Evolutionary conservation across 2,888 invertebrate species (phyloP), one percentile per base, ranked within the genome.

Genomic region (Periphyllus acericola): DNA sequence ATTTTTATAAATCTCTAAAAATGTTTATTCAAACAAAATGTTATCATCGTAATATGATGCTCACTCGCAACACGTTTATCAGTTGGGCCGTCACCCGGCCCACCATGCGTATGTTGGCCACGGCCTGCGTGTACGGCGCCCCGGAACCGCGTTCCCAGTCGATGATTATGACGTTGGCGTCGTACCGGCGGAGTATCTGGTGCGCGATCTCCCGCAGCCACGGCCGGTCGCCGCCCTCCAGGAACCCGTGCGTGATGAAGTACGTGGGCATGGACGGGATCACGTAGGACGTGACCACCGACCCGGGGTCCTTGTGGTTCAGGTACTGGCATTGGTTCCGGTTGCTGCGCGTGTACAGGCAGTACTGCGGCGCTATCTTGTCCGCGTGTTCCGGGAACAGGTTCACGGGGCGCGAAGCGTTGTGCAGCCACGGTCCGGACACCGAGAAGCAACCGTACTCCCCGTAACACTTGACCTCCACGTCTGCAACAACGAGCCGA

Each of bases 61-160:
- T 90, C 90, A 92, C 92, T 89, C 91, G 90, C 84, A 92, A 89
- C 40, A 90, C 89, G 36, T 91, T 90, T 32, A 93, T 91, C 36
- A 98, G 92, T 91, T 96, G 94, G 0, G 96, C 96, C 0, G 96
- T 94, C 92, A 97, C 96, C 0, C 95, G 95, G 0, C 97, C 98
- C 1, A 98, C 95, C 25, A 98, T 93, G 83, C 98, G 93, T 34
- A 96, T 96, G 91, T 98, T 98, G 1, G 97, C 97, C 3, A 96
- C 97, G 0, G 98, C 98, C 92, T 98, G 97, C 0, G 96, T 95
- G 91, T 98, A 98, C 0, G 97, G 97, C 0, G 97, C 97, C 89
- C 94, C 95, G 0, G 97, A 95, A 0, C 97, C 98, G 9, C 94
- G 94, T 89, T 95, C 94, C 98, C 97, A 98, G 91, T 97, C 97